These are phyloP conservation scores for Polypterus senegalus DNA, from an alignment of 2,113 vertebrate genomes.

Conservation along the genomic window DNA sequence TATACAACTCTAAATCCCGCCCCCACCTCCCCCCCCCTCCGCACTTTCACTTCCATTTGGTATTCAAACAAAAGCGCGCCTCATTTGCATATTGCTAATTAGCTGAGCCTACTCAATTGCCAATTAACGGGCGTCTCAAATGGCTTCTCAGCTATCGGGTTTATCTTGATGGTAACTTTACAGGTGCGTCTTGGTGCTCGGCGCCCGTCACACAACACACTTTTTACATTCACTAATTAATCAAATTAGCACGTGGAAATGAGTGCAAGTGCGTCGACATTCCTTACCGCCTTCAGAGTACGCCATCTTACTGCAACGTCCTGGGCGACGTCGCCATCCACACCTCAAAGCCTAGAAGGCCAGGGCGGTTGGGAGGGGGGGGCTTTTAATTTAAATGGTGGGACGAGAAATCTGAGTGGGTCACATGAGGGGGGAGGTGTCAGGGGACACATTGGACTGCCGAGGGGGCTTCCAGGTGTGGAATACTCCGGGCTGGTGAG, in stretches of 20 bases:
- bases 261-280: slow-evolving; percentile 54
- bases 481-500: too few species aligned
- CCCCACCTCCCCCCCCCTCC: slow-evolving; percentile 4
- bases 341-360: too few species aligned
- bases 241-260: slow-evolving; percentile 69
- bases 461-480: too few species aligned
- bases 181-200: slow-evolving; percentile 52
- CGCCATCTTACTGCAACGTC: too few species aligned
- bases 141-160: slow-evolving; percentile 49
- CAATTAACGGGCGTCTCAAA: slow-evolving; percentile 58
- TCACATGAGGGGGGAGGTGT: too few species aligned
- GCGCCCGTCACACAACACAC: slow-evolving; percentile 44
- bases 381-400: too few species aligned
- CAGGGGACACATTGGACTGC: too few species aligned
- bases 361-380: too few species aligned
- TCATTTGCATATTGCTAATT: slow-evolving; percentile 62
- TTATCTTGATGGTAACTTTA: slow-evolving; percentile 48
- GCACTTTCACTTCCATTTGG: slow-evolving; percentile 40
- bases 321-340: too few species aligned
- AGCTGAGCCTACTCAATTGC: slow-evolving; percentile 57
- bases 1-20: slow-evolving; percentile 43
- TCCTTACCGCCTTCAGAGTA: slow-evolving; percentile 30
- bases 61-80: slow-evolving; percentile 56
- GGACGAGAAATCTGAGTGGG: too few species aligned
- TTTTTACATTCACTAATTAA: slow-evolving; percentile 62